These are phyloP conservation scores for Pandion haliaetus DNA, from an alignment of 2,113 vertebrate species.

Conservation along the genomic window DNA sequence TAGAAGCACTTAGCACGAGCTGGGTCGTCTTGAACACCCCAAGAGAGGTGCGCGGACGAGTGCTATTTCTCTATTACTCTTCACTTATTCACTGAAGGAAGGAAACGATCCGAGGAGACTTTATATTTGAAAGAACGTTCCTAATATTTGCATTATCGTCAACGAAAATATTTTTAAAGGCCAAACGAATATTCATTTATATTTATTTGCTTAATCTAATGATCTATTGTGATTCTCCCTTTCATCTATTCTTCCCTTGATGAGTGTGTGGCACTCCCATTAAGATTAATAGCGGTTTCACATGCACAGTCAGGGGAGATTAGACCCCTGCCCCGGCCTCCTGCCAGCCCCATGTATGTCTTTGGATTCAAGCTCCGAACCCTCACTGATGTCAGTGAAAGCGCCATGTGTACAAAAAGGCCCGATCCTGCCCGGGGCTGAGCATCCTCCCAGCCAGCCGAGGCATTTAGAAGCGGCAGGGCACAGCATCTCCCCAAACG, in stretches of 20 bases:
- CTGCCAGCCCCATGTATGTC: conserved; percentile 66
- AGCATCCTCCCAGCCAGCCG: not conserved
- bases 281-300: conserved; percentile 69
- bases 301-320: conserved; percentile 69
- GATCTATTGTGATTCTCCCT: conserved; percentile 69
- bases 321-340: conserved; percentile 68
- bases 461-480: not conserved
- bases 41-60: not conserved
- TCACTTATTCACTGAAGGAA: conserved; percentile 59
- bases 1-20: conserved; percentile 26
- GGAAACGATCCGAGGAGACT: not conserved
- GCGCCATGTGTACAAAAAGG: conserved; percentile 60
- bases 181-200: conserved; percentile 72
- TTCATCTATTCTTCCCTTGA: conserved; percentile 71
- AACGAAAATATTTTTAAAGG: conserved; percentile 77
- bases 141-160: conserved; percentile 64
- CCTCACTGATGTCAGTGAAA: conserved; percentile 62
- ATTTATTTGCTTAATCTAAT: conserved; percentile 76
- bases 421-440: conserved; percentile 39
- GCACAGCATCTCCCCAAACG: conserved; percentile 16
- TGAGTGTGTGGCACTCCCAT: conserved; percentile 64
- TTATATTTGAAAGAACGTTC: conserved; percentile 53
- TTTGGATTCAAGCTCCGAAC: conserved; percentile 63
- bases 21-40: not conserved
- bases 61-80: conserved; percentile 36